Base-by-base conservation (phyloP, 2,113 vertebrate genomes). In the Acanthisitta chloris region DNA sequence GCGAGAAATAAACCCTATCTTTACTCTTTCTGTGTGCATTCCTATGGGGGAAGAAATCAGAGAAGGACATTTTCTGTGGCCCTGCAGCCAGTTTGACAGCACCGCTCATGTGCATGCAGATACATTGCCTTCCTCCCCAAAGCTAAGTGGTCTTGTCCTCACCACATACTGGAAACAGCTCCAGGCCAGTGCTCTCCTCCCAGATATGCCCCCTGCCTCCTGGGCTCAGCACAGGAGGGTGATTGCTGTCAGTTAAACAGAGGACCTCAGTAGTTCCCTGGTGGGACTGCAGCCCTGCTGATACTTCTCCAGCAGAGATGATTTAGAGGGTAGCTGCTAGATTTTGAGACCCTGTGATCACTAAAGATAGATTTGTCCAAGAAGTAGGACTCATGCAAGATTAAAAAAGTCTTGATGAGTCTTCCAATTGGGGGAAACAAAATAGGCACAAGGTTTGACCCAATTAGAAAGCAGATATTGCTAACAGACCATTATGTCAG, bases 181-280 rank as follows among this genome's bases (percentile, higher is more conserved):
- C 34, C 1, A 3, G 46, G 23, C 9, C 36, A 20, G 14, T 43
- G 36, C 28, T 61, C 18, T 48, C 23, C 40, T 87, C 34, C 4
- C 1, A 54, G n/a, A 58, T 31, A 5, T 45, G 11, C 28, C n/a
- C 14, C 2, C 51, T 77, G 64, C 15, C 42, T n/a, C 29, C 40
- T 5, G 34, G 15, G 29, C 21, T 25, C 13, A 5, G 26, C 0
- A 0, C 0, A 4, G 49, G 45, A 51, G 40, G 20, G 21, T 70
- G 17, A 23, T 5, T 38, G 19, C 33, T 46, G 21, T 49, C 46
- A 21, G 25, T 34, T 2, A 4, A 9, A 42, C 5, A 67, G 28
- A 42, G 33, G 33, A 69, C 43, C 14, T 7, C 0, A 0, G 4
- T 4, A 51, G 25, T 34, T 92, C 12, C 11, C 29, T 87, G 38